Conservation (phyloP, 1,140 invertebrate species). For the Macrobrachium nipponense region DNA sequence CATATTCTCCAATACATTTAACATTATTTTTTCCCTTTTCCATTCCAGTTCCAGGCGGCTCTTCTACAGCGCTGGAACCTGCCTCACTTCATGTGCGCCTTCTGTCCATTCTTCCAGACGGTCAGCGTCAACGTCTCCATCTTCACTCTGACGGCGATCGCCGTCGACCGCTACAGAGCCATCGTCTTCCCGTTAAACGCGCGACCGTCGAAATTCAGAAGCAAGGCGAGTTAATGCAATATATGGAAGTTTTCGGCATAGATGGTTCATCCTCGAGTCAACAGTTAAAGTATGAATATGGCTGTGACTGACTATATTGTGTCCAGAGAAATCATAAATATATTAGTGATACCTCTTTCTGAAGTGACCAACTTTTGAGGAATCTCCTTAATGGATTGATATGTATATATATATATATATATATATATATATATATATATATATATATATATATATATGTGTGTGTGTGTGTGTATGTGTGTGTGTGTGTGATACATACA, state of each 20-base stretch:
- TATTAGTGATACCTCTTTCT: too few species aligned
- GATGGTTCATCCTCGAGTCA: too few species aligned
- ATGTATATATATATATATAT: background rate
- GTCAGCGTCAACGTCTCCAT: conserved; percentile 84
- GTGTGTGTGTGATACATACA: too few species aligned
- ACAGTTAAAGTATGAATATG: too few species aligned
- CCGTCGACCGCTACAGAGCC: conserved; percentile 83
- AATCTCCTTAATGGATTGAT: too few species aligned
- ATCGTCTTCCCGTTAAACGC: conserved; percentile 82
- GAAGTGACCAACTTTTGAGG: too few species aligned
- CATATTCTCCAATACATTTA: background rate
- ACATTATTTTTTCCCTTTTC: background rate
- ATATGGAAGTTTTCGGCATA: too few species aligned
- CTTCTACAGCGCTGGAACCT: conserved; percentile 83
- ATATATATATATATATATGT: background rate
- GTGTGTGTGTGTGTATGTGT: too few species aligned
- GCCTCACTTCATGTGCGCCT: conserved; percentile 85
- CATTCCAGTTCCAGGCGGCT: conserved; percentile 81
- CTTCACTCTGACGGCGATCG: conserved; percentile 84
- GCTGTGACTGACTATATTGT: too few species aligned
- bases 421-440: too few species aligned
- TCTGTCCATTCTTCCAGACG: conserved; percentile 83
- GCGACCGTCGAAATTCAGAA: conserved; percentile 74
- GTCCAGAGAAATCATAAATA: too few species aligned
- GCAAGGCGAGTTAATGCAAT: conserved; percentile 41